Evolutionary conservation across 2,113 vertebrate species (phyloP).

Genomic region (Rhadina sibilatrix): DNA sequence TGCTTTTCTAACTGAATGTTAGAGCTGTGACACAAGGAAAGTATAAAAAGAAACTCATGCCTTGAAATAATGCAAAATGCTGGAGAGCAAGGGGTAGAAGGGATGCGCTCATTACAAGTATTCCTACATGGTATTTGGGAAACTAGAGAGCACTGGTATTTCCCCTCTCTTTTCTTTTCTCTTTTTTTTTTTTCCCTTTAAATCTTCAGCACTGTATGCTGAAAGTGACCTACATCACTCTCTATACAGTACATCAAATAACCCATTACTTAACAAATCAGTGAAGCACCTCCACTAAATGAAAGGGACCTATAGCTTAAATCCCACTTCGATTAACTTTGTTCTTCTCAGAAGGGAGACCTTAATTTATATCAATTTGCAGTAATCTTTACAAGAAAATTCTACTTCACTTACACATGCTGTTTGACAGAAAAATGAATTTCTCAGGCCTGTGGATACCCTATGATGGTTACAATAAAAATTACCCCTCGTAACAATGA

Average conservation of each 20-base stretch:
- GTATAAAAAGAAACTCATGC: background rate
- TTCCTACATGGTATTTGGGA: background rate
- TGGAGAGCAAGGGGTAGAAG: rapidly evolving
- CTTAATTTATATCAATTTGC: constrained; percentile 90
- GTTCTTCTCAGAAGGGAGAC: constrained; percentile 78
- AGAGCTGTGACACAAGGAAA: background rate
- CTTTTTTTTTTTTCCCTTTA: background rate
- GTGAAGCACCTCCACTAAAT: constrained; percentile 74
- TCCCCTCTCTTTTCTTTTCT: background rate
- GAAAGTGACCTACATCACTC: constrained; percentile 71
- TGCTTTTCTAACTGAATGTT: background rate
- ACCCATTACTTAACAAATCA: constrained; percentile 75
- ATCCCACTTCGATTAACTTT: constrained; percentile 83
- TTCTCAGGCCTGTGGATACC: constrained; percentile 60
- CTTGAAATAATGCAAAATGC: background rate
- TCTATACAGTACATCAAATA: constrained; percentile 67
- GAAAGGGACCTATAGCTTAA: constrained; percentile 73
- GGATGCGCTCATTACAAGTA: background rate
- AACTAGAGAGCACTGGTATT: background rate
- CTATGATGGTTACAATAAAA: constrained; percentile 76
- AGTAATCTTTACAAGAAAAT: constrained; percentile 73
- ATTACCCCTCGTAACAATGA: constrained; percentile 67
- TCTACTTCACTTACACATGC: constrained; percentile 69
- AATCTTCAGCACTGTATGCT: constrained; percentile 54
- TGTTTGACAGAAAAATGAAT: constrained; percentile 73